Conservation (phyloP, 1,140 invertebrate genomes). For the Micrasema longulum region DNA sequence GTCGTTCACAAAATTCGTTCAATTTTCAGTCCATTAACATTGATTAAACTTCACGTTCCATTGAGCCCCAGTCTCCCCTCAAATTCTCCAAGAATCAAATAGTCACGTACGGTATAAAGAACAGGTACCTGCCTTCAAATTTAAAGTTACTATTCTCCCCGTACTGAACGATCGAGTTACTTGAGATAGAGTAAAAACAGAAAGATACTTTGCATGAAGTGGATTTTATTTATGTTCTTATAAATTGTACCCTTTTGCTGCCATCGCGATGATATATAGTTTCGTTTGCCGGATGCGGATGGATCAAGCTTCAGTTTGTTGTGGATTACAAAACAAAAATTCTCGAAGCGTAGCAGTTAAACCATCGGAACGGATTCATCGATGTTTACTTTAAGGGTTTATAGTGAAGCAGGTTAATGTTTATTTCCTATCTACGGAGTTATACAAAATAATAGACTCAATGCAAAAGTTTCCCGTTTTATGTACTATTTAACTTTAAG, state of each 20-base stretch:
- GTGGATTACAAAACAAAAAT: slow-evolving; percentile 3
- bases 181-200: no score
- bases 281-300: not conserved
- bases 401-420: slow-evolving; percentile 5
- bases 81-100: slow-evolving; percentile 41
- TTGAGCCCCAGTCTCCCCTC: slow-evolving; percentile 17
- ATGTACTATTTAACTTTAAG: no score
- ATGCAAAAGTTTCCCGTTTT: no score
- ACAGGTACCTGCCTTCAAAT: slow-evolving; percentile 24
- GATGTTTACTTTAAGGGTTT: slow-evolving; percentile 26
- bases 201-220: no score
- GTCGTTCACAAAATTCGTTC: slow-evolving; percentile 31
- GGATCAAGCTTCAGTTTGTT: slow-evolving; percentile 4
- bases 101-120: slow-evolving; percentile 36
- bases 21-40: slow-evolving; percentile 50
- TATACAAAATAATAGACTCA: no score
- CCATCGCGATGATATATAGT: no score
- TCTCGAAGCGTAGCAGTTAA: slow-evolving; percentile 25
- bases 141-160: slow-evolving; percentile 20
- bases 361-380: slow-evolving; percentile 18
- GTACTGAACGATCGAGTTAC: not conserved
- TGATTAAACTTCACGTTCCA: slow-evolving; percentile 48
- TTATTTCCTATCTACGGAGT: no score
- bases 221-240: not conserved
- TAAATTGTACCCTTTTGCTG: not conserved